Evolutionary conservation across 2,797 vertebrate species (phyloP), one percentile per base, ranked within the genome.

Genomic region (Sebastes itinus): DNA sequence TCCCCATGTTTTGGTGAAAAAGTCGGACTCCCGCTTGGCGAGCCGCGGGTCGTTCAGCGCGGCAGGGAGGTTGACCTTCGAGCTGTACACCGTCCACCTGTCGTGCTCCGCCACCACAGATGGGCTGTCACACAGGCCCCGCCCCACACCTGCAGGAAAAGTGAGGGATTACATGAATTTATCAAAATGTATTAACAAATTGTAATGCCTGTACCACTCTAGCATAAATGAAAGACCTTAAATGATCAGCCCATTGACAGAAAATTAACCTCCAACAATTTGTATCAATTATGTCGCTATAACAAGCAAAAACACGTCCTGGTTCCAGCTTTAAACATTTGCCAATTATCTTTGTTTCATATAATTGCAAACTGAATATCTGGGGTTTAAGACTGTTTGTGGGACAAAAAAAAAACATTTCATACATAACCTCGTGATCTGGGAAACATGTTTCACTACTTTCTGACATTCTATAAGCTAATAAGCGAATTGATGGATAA

Each of bases 1-100:
- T 85, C 98, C 98, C 98, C 98, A 99, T 52, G 98, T 97, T 93
- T 99, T 99, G 89, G 98, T 99, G 95, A 99, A 99, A 89, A 99
- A 99, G 96, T 99, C 98, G 0, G 97, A 99, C 95, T 99, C 98
- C 88, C 98, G 95, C 93, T 99, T 99, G 93, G 97, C 96, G 68
- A 99, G 97, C 60, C 98, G 96, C 66, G 98, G 98, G 94, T 99
- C 98, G 78, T 99, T 99, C 84, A 99, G 95, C 58, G 97, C 98
- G 46, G 98, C 98, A 52, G 98, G 98, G 62, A 99, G 97, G 94
- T 99, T 99, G 85, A 99, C 98, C 96, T 97, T 98, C 42, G 98
- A 99, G 96, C 98, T 97, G 95, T 96, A 99, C 87, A 99, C 95
- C 79, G 98, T 99, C 98, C 98, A 99, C 88, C 96, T 92, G 91